phyloP scores from a whole-genome alignment of 1,140 invertebrate genomes.

The Coptotermes formosanus region DNA sequence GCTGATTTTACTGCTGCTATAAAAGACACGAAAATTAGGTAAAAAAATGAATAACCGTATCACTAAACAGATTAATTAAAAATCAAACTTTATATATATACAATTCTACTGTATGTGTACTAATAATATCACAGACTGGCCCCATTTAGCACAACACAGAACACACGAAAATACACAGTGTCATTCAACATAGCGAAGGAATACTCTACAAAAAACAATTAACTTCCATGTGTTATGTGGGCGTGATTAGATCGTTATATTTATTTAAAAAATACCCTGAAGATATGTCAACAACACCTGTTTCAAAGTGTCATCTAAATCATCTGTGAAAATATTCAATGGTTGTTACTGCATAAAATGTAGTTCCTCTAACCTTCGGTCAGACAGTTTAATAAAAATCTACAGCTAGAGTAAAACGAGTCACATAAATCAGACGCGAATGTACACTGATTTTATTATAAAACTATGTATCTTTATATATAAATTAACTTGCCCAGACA shows the following conservation, averaged over 20 bases:
- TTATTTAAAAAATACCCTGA: neutral
- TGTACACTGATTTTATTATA: neutral
- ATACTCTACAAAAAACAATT: neutral
- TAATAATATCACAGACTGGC: neutral
- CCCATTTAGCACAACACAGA: neutral
- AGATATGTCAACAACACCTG: neutral
- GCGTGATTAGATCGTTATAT: neutral
- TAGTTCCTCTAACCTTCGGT: neutral
- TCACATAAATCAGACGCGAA: neutral
- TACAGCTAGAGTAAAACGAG: neutral
- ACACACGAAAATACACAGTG: neutral
- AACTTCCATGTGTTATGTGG: neutral
- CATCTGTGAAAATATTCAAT: neutral
- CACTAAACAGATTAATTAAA: neutral
- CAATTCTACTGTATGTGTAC: neutral
- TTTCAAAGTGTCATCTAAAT: neutral
- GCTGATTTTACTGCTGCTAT: neutral
- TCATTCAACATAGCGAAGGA: neutral
- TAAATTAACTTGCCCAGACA: conserved; percentile 7
- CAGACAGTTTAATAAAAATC: neutral
- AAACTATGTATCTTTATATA: neutral
- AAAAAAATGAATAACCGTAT: neutral
- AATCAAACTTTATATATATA: neutral
- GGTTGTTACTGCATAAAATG: neutral
- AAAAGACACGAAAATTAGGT: neutral